Evolutionary conservation across 2,797 vertebrate species (phyloP), one percentile per base, ranked within the genome.

Genomic region (Pangasius larnaudii): DNA sequence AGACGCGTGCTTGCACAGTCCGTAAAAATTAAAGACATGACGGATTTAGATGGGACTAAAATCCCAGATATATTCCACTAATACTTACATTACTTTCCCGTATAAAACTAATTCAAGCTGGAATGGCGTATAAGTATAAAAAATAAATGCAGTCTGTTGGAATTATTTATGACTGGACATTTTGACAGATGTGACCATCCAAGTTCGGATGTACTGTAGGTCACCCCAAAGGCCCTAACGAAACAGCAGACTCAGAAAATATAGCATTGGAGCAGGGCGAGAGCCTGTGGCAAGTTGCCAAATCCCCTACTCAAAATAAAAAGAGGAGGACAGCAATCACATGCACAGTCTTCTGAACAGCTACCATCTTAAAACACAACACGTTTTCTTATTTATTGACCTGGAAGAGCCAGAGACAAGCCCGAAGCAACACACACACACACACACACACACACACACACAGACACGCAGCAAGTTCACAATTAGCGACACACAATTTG

Each of bases 401-500:
- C 74, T 53, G 36, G 79, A 81, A 81, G 78, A 85, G 78, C 30
- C 59, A n/a, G 56, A 81, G 56, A 67, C 51, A 58, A 33, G 84
- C 46, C 71, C 3, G 3, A 56, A 84, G 75, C 79, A 42, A 42
- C 42, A 42, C 42, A 42, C 42, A 42, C 42, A 75, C 4, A 78
- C 74, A 46, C 67, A 56, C 39, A 82, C 74, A 77, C 61, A 72
- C 79, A 83, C 19, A 75, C 53, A 74, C 71, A 86, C 82, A 78
- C 79, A 86, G 8, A 83, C 18, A 87, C 18, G 56, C 67, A 56
- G 65, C 42, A 77, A 80, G 61, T 56, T 80, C 22, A 67, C 88
- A 92, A 92, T 94, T 92, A 92, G 86, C 80, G 30, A 78, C 89
- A 91, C 59, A 83, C 89, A 91, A 88, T 89, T 87, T 89, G 71